Base-by-base conservation (phyloP, 2,113 vertebrate species). In the Pongo pygmaeus region DNA sequence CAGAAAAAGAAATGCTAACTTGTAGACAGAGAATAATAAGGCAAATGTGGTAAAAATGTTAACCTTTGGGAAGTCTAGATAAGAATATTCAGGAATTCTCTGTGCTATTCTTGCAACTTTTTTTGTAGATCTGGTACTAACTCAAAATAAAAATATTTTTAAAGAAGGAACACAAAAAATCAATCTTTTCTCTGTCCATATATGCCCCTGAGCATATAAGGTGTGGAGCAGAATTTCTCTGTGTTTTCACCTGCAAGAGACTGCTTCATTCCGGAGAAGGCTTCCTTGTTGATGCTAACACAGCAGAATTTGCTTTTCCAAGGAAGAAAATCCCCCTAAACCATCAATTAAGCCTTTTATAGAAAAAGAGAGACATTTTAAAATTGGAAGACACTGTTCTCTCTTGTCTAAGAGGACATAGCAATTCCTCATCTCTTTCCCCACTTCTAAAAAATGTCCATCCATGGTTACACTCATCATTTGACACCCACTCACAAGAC, bases 401-500 rank as follows among this genome's bases (percentile, higher is more conserved):
- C 77, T 95, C 83, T 97, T 92, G 46, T 91, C 75, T 35, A 57
- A 95, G 83, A 92, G 67, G 84, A 91, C 86, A 77, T 0, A 79
- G 84, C 6, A 32, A 84, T 38, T 77, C 87, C 89, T 94, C 78
- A 78, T 46, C 90, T 93, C 46, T 90, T 78, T 38, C 80, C 50
- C 91, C 57, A 74, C 38, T 77, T 77, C 46, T 93, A 72, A 92
- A 92, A 96, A 93, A 75, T 16, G 93, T 81, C 64, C 64, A 11
- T 67, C 84, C 91, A 25, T 32, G 40, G 77, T n/a, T 88, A 75
- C 40, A 48, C 30, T 94, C 92, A 46, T 95, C 95, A 43, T 35
- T 64, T n/a, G 67, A 92, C 95, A 85, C 94, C 90, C 90, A 85
- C 91, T 93, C 91, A 98, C 81, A 97, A 85, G 94, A 57, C 81